Conservation (phyloP, 2,797 vertebrate genomes). For the Alca torda region DNA sequence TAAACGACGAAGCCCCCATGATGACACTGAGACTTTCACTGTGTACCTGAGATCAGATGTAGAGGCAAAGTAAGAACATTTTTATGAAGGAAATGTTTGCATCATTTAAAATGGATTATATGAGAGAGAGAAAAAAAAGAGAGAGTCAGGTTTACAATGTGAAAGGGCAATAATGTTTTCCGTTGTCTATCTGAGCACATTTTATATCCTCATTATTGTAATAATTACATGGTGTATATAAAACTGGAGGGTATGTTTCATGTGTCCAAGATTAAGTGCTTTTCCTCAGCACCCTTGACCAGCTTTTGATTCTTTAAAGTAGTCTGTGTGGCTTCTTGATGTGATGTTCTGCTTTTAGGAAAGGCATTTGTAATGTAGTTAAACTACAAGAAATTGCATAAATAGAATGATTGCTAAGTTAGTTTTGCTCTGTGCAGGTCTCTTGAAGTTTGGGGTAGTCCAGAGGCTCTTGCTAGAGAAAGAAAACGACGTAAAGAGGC, state of each 20-base stretch:
- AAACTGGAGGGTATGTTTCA: neutral
- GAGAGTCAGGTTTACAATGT: neutral
- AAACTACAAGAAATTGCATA: neutral
- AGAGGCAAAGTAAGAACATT: conserved; percentile 88
- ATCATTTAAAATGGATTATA: neutral
- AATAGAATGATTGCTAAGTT: neutral
- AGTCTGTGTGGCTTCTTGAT: neutral
- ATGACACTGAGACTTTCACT: conserved; percentile 96
- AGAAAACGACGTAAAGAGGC: conserved; percentile 88
- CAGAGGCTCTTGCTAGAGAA: conserved; percentile 92
- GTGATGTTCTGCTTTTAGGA: neutral
- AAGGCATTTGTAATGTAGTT: neutral
- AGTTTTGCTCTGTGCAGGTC: conserved; percentile 77
- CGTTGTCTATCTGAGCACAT: neutral
- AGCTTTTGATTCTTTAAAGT: neutral
- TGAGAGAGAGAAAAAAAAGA: neutral
- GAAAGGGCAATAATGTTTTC: neutral
- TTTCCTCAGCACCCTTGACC: neutral
- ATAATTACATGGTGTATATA: neutral
- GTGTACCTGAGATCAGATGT: conserved; percentile 97
- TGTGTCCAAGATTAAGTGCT: neutral
- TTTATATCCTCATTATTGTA: neutral
- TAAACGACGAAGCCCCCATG: conserved; percentile 92
- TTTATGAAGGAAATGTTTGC: neutral
- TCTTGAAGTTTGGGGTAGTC: conserved; percentile 96